Evolutionary conservation across 2,113 vertebrate genomes (phyloP), one percentile per base, ranked within the genome.

Genomic region (Apeltes quadracus): DNA sequence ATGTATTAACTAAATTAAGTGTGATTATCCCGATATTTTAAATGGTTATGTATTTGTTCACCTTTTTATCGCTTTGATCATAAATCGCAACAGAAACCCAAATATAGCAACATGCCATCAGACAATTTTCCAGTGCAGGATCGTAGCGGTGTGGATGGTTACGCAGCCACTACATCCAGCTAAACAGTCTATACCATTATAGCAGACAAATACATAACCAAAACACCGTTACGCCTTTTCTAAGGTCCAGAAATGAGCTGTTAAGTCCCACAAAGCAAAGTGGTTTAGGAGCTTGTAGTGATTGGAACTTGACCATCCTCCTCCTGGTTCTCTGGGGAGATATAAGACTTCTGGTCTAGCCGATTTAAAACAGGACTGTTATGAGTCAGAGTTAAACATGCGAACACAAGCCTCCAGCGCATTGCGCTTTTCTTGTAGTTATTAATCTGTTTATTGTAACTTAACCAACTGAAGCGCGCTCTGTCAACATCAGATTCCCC

Each of bases 371-470:
- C 76, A 56, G 5, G 44, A n/a, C 58, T 48, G 66, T 55, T 41
- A 53, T 68, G 54, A 29, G 7, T 27, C 57, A 58, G 57, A 69
- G 46, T 57, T 54, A 76, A 74, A 83, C 69, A 83, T 79, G 79
- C 62, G 23, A 10, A n/a, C 20, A 66, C 43, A 68, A 9, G 18
- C 20, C 29, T 34, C 23, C 13, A 13, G 61, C 7, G 0, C 32
- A 25, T 51, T 53, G 8, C 13, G 2, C 70, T 54, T 61, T 36
- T 75, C 71, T 32, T 55, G 11, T 75, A 27, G 68, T 79, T 75
- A 61, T 81, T 67, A 34, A 61, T 56, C 18, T 38, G 61, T 75
- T 80, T 57, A 69, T 59, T 69, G 50, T 72, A 56, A 69, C 18
- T 22, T 14, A 75, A 55, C 70, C 73, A 78, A 72, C 14, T 22